These are phyloP conservation scores for Pseudorectes ferrugineus DNA, from an alignment of 2,113 vertebrate species.

Conservation along the genomic window DNA sequence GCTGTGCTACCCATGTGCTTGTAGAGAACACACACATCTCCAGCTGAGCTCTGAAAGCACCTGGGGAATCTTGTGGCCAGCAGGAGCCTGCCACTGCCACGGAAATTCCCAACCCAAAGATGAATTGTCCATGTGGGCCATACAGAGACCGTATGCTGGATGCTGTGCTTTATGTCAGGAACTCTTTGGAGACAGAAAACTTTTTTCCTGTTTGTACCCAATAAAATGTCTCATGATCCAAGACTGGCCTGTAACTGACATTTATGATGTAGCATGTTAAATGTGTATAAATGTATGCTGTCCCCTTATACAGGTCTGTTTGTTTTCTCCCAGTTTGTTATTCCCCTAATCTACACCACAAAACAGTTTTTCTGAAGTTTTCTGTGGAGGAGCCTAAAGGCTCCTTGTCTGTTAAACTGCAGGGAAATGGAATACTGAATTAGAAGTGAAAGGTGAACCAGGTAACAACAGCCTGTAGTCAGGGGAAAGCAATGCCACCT, in stretches of 20 bases:
- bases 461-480: not conserved
- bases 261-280: not conserved
- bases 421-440: not conserved
- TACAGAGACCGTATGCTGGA: not conserved
- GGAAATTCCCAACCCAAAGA: not conserved
- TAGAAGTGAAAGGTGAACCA: not conserved
- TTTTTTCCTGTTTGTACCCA: not conserved
- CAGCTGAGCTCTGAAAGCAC: not conserved
- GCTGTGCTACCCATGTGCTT: not conserved
- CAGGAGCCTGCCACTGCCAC: not conserved
- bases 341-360: not conserved
- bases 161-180: not conserved
- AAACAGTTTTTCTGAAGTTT: not conserved
- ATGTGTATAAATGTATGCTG: not conserved
- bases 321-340: not conserved
- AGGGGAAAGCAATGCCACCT: not conserved
- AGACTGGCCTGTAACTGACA: not conserved
- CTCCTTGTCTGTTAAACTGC: not conserved
- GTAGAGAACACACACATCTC: not conserved
- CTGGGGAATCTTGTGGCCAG: not conserved
- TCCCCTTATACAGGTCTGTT: not conserved
- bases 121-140: not conserved
- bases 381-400: not conserved
- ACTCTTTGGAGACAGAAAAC: not conserved
- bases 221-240: not conserved